Percentiles rank a stretch among this genome's conserved stretches.
Conservation (phyloP, 2,888 invertebrate genomes). For the Synanthedon tipuliformis region DNA sequence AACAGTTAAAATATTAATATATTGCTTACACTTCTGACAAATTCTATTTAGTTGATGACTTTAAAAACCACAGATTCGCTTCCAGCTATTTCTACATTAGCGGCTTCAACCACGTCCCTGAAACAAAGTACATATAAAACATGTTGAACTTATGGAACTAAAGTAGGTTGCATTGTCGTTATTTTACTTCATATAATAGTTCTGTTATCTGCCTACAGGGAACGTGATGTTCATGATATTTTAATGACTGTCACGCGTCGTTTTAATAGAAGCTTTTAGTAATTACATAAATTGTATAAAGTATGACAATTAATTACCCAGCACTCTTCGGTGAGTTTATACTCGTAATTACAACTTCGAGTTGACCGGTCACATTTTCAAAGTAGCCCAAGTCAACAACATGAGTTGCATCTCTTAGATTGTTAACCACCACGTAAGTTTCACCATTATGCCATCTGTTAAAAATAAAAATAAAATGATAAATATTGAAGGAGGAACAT, state of each 20-base stretch:
- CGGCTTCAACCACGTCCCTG: conserved; percentile 43
- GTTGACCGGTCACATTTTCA: conserved; percentile 42
- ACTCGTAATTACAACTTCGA: conserved; percentile 62
- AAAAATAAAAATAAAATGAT: not conserved
- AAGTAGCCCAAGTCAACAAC: conserved; percentile 67
- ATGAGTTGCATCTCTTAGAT: conserved; percentile 64
- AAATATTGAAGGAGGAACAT: too few relatives aligned
- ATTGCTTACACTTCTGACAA: not conserved
- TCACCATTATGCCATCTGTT: conserved; percentile 28
- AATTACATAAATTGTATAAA: conserved; percentile 7
- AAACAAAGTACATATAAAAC: conserved; percentile 21
- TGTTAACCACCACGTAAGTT: conserved; percentile 61
- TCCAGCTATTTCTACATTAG: conserved; percentile 30
- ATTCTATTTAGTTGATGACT: conserved; percentile 12
- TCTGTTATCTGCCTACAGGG: too few relatives aligned
- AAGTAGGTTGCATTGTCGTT: too few relatives aligned
- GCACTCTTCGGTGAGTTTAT: conserved; percentile 52
- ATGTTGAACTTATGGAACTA: too few relatives aligned
- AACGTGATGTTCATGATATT: too few relatives aligned
- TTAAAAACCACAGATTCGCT: conserved; percentile 53
- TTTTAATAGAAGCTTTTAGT: too few relatives aligned
- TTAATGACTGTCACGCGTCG: too few relatives aligned
- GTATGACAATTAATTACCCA: conserved; percentile 43
- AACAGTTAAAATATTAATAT: not conserved
- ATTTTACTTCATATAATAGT: too few relatives aligned